These are phyloP conservation scores for Romanogobio albipinnatus DNA, from an alignment of 2,113 vertebrate species.

Conservation along the genomic window DNA sequence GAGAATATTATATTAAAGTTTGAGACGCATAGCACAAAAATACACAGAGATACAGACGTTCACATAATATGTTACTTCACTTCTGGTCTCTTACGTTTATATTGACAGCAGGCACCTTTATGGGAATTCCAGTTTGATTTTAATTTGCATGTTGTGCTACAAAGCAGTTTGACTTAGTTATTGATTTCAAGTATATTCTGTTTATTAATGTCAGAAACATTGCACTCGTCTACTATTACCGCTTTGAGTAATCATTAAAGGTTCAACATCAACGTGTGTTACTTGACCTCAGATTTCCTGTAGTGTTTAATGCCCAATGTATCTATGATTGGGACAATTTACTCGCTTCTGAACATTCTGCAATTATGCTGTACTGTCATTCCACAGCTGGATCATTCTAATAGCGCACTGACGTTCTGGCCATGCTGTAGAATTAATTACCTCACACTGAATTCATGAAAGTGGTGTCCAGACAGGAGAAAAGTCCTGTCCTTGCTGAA, in stretches of 20 bases:
- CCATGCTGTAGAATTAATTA: neutral
- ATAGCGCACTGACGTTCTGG: neutral
- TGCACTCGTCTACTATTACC: neutral
- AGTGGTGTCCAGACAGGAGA: neutral
- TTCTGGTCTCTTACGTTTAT: neutral
- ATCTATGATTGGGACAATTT: neutral
- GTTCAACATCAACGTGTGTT: neutral
- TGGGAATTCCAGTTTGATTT: neutral
- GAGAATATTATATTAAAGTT: neutral
- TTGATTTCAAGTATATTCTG: neutral
- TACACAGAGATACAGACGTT: neutral
- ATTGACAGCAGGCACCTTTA: neutral
- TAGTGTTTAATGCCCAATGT: neutral
- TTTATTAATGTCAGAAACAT: constrained; percentile 1
- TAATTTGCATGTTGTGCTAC: neutral
- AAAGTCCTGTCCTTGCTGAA: constrained; percentile 30
- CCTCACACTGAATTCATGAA: neutral
- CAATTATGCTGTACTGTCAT: neutral
- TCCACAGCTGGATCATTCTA: neutral
- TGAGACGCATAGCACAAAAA: neutral
- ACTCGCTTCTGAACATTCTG: neutral
- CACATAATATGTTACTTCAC: neutral
- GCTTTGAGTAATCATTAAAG: neutral
- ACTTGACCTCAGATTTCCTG: neutral
- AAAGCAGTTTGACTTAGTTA: neutral